Evolutionary conservation across 2,113 vertebrate species (phyloP).

Genomic region (Pyrgilauda ruficollis): DNA sequence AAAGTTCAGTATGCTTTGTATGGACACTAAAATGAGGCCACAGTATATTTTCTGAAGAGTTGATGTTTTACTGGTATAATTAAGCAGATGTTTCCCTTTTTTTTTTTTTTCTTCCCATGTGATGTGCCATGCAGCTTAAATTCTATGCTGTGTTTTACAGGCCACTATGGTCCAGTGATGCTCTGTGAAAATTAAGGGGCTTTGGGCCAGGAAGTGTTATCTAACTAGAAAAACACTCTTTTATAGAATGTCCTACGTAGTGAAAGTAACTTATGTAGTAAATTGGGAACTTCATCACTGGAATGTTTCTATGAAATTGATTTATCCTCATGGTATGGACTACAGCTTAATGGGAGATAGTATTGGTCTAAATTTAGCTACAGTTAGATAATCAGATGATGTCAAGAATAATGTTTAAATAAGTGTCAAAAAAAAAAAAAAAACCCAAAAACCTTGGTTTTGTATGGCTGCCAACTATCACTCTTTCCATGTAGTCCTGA

Average conservation of each 20-base stretch:
- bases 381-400: background rate
- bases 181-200: background rate
- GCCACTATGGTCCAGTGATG: background rate
- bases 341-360: background rate
- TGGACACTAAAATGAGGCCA: background rate
- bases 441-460: rapidly evolving
- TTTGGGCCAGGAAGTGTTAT: background rate
- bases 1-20: background rate
- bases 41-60: background rate
- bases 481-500: background rate
- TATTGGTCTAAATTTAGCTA: background rate
- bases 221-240: background rate
- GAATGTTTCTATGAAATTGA: background rate
- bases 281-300: background rate
- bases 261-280: background rate
- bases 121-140: background rate
- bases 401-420: background rate
- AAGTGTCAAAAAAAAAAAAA: background rate
- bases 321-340: background rate
- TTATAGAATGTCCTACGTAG: background rate
- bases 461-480: background rate
- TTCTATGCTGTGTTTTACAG: background rate
- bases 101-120: background rate
- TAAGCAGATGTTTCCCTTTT: background rate
- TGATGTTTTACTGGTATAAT: background rate